Evolutionary conservation across 2,797 vertebrate genomes (phyloP).

Genomic region (Anas bernieri): DNA sequence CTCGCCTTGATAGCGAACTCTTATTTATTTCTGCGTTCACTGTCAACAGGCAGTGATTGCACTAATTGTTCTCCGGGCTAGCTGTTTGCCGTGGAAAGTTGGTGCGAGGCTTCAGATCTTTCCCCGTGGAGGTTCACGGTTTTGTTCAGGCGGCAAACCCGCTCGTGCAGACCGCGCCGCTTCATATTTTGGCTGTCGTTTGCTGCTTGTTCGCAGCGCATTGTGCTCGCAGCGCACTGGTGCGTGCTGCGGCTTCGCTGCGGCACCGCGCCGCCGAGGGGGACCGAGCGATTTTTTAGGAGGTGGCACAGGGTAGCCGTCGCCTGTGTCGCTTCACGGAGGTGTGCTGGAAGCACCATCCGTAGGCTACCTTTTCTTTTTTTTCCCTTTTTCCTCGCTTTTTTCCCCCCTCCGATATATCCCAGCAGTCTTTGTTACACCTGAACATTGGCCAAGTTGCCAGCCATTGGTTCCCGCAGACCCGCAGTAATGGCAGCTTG

Average conservation of each 20-base stretch:
- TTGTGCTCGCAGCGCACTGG: background rate
- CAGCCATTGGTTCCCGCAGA: slow-evolving; percentile 72
- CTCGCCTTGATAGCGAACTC: background rate
- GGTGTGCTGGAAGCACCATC: background rate
- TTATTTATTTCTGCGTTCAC: slow-evolving; percentile 14
- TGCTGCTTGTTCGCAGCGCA: slow-evolving; percentile 14
- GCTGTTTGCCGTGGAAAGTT: background rate
- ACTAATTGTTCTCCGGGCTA: background rate
- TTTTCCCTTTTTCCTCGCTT: background rate
- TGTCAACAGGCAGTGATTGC: background rate
- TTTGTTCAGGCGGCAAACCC: background rate
- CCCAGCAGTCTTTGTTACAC: slow-evolving; percentile 75
- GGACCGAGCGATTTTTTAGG: slow-evolving; percentile 24
- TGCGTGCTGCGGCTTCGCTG: background rate
- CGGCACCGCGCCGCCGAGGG: background rate
- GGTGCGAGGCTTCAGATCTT: background rate
- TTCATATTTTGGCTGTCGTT: background rate
- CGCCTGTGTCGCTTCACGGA: background rate
- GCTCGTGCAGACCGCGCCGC: background rate
- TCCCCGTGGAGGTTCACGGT: background rate
- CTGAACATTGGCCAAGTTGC: slow-evolving; percentile 74
- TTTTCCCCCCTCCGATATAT: slow-evolving; percentile 53
- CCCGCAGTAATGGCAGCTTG: slow-evolving; percentile 71
- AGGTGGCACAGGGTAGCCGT: background rate
- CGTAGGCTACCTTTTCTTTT: slow-evolving; percentile 45